These are phyloP conservation scores for Odontesthes bonariensis DNA, from an alignment of 2,113 vertebrate species.

Conservation along the genomic window DNA sequence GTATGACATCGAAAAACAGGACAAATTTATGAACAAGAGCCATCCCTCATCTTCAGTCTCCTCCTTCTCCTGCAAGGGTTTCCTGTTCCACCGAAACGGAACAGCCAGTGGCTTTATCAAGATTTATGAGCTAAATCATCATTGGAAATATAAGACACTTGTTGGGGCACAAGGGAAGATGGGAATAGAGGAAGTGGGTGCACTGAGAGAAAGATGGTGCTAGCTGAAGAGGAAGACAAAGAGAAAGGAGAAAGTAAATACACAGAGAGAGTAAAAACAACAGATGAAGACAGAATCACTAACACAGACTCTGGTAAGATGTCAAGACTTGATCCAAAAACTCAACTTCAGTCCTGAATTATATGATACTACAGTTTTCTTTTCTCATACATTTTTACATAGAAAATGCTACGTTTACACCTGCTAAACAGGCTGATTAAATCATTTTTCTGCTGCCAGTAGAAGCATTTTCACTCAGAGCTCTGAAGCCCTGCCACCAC, in stretches of 20 bases:
- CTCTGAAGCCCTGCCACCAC: too few relatives aligned
- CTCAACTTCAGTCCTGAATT: conserved; percentile 28
- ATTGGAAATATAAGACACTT: conserved; percentile 82
- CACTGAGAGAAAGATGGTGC: conserved; percentile 2
- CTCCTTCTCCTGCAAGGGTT: conserved; percentile 64
- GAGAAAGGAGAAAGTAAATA: conserved; percentile 21
- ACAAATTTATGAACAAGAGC: conserved; percentile 48
- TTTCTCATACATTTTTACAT: conserved; percentile 3
- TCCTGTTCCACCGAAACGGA: conserved; percentile 75
- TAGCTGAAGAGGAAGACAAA: conserved; percentile 21
- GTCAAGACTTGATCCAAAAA: conserved; percentile 52
- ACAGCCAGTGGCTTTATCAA: conserved; percentile 79
- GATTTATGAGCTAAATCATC: conserved; percentile 80
- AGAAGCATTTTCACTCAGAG: too few relatives aligned
- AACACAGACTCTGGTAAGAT: conserved; percentile 41
- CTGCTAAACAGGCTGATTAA: too few relatives aligned
- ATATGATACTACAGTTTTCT: conserved; percentile 37
- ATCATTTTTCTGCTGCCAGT: too few relatives aligned
- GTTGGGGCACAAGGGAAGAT: conserved; percentile 55
- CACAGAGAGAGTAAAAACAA: conserved; percentile 29
- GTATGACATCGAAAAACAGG: conserved; percentile 56
- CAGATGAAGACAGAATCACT: conserved; percentile 23
- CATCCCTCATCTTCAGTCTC: conserved; percentile 73
- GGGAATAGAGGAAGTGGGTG: conserved; percentile 16
- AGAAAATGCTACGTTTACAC: too few relatives aligned